Conservation (phyloP, 2,113 vertebrate species). For the Vireo altiloquus region DNA sequence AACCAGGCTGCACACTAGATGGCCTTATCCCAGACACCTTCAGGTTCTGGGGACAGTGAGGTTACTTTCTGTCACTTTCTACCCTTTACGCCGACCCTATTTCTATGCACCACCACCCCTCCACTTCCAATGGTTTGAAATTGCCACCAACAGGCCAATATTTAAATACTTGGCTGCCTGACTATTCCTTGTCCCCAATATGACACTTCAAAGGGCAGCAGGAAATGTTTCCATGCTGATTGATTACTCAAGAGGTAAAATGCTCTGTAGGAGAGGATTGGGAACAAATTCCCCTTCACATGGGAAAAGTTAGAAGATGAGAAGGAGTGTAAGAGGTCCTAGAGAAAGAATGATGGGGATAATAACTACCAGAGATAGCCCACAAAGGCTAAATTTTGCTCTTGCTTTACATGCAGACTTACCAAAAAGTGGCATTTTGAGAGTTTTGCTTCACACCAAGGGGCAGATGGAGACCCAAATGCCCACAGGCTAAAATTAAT, state of each 20-base stretch:
- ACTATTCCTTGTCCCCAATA: neutral
- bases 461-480: neutral
- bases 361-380: neutral
- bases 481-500: neutral
- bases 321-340: neutral
- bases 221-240: neutral
- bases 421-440: neutral
- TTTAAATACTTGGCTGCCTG: neutral
- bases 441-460: neutral
- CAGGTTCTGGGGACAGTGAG: neutral
- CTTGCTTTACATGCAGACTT: neutral
- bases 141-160: accelerated
- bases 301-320: neutral
- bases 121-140: neutral
- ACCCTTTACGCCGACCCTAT: accelerated
- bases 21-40: neutral
- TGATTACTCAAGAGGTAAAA: neutral
- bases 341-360: neutral
- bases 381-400: neutral
- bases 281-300: neutral
- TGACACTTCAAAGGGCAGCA: neutral
- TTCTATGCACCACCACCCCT: neutral
- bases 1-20: neutral
- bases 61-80: neutral
- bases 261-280: neutral